Conservation (phyloP, 1,140 invertebrate genomes). For the Drosophila pseudoobscura region DNA sequence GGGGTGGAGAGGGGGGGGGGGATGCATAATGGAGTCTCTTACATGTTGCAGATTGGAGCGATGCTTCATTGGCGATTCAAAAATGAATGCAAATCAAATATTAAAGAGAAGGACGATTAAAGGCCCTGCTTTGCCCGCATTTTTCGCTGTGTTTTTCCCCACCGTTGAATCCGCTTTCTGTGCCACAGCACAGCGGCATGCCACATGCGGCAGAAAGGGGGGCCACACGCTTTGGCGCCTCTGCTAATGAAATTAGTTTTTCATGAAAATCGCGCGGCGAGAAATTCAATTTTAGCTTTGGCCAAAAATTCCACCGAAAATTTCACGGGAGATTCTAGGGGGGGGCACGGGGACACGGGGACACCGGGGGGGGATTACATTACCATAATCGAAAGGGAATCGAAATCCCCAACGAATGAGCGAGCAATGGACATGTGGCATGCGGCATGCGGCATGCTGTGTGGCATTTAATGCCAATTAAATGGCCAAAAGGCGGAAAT, state of each 20-base stretch:
- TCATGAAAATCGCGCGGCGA: conserved; percentile 39
- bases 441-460: conserved; percentile 21
- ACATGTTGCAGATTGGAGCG: background rate
- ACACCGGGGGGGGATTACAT: conserved; percentile 53
- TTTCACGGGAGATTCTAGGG: conserved; percentile 5
- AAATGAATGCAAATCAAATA: too few relatives aligned
- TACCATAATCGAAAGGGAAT: conserved; percentile 51
- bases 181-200: conserved; percentile 5
- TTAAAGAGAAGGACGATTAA: too few relatives aligned
- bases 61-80: too few relatives aligned
- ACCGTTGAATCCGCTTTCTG: conserved; percentile 7
- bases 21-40: background rate
- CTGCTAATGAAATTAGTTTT: conserved; percentile 70
- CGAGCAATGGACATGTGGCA: conserved; percentile 10
- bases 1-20: too few relatives aligned
- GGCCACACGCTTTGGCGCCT: conserved; percentile 4
- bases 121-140: too few relatives aligned
- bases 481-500: conserved; percentile 53
- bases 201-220: conserved; percentile 1
- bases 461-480: conserved; percentile 75
- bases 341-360: background rate
- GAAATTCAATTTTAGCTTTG: conserved; percentile 59
- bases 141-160: too few relatives aligned
- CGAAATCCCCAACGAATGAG: too few relatives aligned
- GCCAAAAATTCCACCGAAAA: conserved; percentile 63